A percentile compares a stretch with the other conserved stretches of the same genome.
Evolutionary conservation across 1,140 invertebrate species (phyloP).

Genomic region (Battus philenor): DNA sequence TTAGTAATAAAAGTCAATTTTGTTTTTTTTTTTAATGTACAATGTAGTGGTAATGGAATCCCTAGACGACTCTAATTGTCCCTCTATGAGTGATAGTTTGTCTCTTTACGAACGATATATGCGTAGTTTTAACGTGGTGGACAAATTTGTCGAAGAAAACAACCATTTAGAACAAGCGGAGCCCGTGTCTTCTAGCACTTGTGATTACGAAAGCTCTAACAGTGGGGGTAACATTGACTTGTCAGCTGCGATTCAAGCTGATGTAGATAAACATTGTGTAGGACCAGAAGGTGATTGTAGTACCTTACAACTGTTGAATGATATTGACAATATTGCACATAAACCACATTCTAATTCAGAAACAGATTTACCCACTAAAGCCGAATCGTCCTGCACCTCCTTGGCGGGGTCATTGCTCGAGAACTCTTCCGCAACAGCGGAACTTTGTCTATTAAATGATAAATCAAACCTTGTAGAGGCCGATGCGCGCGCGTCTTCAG

Average conservation of each 20-base stretch:
- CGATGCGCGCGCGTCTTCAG: constrained; percentile 45
- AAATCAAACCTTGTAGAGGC: constrained; percentile 43
- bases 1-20: too few relatives aligned
- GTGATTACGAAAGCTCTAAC: constrained; percentile 42
- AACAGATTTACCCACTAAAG: constrained; percentile 33
- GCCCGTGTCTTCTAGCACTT: constrained; percentile 27
- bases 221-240: constrained; percentile 58
- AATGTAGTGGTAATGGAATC: constrained; percentile 66
- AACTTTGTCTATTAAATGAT: constrained; percentile 43
- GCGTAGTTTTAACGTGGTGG: constrained; percentile 64
- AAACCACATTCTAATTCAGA: constrained; percentile 32
- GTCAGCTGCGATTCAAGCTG: constrained; percentile 36
- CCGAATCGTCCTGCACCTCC: constrained; percentile 35
- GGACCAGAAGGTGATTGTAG: constrained; percentile 32
- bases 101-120: constrained; percentile 65
- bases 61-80: constrained; percentile 61
- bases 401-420: constrained; percentile 39
- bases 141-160: constrained; percentile 38
- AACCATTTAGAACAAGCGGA: constrained; percentile 27
- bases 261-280: constrained; percentile 41
- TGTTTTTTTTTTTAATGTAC: too few relatives aligned
- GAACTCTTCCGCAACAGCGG: constrained; percentile 40
- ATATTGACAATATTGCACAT: constrained; percentile 31
- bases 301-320: constrained; percentile 25
- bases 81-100: constrained; percentile 62